These are phyloP conservation scores for Petrolisthes manimaculis DNA, from an alignment of 2,888 invertebrate species.

Conservation along the genomic window DNA sequence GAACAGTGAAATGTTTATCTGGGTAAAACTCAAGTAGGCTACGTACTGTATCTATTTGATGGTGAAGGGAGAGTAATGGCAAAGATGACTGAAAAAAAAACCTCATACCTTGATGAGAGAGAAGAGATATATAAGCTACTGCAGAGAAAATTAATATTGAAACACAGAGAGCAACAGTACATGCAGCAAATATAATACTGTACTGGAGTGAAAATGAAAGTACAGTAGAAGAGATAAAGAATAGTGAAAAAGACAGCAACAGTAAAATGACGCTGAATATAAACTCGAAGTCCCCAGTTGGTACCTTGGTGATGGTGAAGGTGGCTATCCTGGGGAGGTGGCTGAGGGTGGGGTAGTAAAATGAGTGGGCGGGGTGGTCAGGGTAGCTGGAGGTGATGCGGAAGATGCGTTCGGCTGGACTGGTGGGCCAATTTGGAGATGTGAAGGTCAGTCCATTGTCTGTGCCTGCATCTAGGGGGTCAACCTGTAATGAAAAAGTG, in stretches of 20 bases:
- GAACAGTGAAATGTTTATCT: no score
- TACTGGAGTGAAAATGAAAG: neutral
- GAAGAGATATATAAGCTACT: no score
- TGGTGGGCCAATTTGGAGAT: constrained; percentile 95
- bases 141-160: no score
- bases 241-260: neutral
- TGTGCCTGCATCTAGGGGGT: constrained; percentile 92
- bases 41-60: no score
- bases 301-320: constrained; percentile 90
- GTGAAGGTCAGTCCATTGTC: constrained; percentile 97
- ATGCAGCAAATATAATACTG: neutral
- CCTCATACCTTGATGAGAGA: no score
- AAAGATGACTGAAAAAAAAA: no score
- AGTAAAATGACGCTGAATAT: neutral
- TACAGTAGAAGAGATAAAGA: neutral
- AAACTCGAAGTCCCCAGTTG: neutral
- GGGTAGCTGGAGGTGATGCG: constrained; percentile 90
- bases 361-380: constrained; percentile 92
- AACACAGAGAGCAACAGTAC: no score
- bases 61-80: no score
- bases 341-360: constrained; percentile 91
- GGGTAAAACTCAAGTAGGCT: no score
- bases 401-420: constrained; percentile 88
- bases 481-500: constrained; percentile 73
- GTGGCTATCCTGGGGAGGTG: constrained; percentile 90